Evolutionary conservation across 2,797 vertebrate genomes (phyloP), one percentile per base, ranked within the genome.

Genomic region (Threskiornis aethiopicus): DNA sequence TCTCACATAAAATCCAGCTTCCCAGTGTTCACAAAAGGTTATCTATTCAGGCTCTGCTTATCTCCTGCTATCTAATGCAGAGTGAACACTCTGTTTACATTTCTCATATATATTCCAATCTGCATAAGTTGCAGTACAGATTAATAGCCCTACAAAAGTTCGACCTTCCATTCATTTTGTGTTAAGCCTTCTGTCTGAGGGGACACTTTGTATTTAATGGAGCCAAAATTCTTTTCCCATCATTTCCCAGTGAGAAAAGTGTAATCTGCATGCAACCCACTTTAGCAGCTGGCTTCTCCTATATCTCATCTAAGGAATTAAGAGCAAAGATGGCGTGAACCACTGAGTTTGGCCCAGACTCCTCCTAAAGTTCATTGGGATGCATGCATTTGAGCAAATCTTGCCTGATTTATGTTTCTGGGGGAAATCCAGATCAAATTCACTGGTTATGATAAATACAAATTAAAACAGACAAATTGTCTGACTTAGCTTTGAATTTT

Each of bases 1-100:
- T 95, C 95, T 97, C 94, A 94, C 95, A 97, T 97, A 97, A 98
- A 97, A 97, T 97, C 97, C 96, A 96, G 95, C 93, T 97, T 98
- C 94, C 96, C 95, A 96, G 87, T 79, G 66, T 78, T 95, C 95
- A 95, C 93, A 82, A 87, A 97, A 97, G 93, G 93, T 96, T 98
- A 96, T 97, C 96, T 97, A 35, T 92, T 96, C 96, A 22, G 86
- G 95, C 97, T 96, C 95, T 91, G 94, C 93, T 33, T 97, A 97
- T 96, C 97, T 91, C 91, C 95, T 96, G 93, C 96, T 98, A 97
- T 97, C 97, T 96, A 96, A 97, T 97, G 96, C 95, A 94, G 96
- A 78, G 82, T 93, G 96, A 97, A 96, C 94, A 89, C 93, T 97
- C 95, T 96, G 96, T 94, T 97, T 97, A 96, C 92, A 86, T 97